A percentile compares a stretch with the other conserved stretches of the same genome.
Evolutionary conservation across 1,140 invertebrate genomes (phyloP).

Genomic region (Nebria ingens): DNA sequence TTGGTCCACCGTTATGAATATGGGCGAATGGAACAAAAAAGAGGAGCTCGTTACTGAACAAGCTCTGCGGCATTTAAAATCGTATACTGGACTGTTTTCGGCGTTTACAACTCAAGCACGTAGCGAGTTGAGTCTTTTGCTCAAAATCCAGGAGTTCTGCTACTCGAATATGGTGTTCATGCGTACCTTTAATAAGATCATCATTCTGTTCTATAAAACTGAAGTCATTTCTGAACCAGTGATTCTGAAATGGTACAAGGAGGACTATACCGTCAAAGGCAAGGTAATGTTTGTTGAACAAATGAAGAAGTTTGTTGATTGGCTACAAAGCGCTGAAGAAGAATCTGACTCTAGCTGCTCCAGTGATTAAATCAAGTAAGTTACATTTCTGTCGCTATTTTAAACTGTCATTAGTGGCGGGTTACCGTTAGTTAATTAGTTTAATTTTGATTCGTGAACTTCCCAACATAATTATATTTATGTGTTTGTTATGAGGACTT

Average conservation of each 20-base stretch:
- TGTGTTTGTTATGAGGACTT: neutral
- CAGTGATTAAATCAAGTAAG: slow-evolving; percentile 26
- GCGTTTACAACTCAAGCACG: slow-evolving; percentile 75
- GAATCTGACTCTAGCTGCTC: slow-evolving; percentile 45
- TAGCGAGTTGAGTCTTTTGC: slow-evolving; percentile 76
- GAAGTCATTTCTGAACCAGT: slow-evolving; percentile 86
- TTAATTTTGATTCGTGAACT: neutral
- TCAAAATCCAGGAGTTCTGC: slow-evolving; percentile 93
- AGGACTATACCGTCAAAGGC: slow-evolving; percentile 84
- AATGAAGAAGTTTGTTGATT: slow-evolving; percentile 95
- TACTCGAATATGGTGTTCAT: slow-evolving; percentile 99
- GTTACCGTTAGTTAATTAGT: neutral
- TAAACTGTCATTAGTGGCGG: too few species aligned
- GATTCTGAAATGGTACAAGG: slow-evolving; percentile 89
- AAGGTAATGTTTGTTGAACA: slow-evolving; percentile 95
- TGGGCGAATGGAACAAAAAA: slow-evolving; percentile 97
- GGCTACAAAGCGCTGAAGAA: slow-evolving; percentile 94
- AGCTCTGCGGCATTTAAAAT: slow-evolving; percentile 80
- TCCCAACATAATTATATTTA: too few species aligned
- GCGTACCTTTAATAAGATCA: slow-evolving; percentile 96
- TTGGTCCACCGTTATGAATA: slow-evolving; percentile 88
- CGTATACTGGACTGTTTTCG: slow-evolving; percentile 73
- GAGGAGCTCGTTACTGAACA: slow-evolving; percentile 92
- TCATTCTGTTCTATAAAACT: slow-evolving; percentile 91
- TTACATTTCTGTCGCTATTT: too few species aligned